phyloP scores from a whole-genome alignment of 2,797 vertebrate genomes.

The Sebastes alutus region DNA sequence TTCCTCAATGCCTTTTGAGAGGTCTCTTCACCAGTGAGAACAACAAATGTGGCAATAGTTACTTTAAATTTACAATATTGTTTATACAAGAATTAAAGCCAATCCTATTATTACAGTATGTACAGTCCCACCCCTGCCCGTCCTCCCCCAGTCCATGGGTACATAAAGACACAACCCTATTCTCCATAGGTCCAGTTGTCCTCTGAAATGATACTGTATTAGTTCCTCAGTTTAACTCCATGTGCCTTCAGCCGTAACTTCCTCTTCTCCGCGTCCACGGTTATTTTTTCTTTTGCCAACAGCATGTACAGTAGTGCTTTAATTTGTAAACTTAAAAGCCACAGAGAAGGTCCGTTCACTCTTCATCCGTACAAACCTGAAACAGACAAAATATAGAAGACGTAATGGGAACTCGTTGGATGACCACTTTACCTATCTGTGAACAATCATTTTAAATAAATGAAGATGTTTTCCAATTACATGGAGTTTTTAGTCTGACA shows the following conservation, averaged over 20 bases:
- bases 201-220: constrained; percentile 72
- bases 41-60: constrained; percentile 79
- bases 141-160: constrained; percentile 53
- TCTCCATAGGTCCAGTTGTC: constrained; percentile 67
- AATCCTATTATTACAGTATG: constrained; percentile 85
- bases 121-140: constrained; percentile 73
- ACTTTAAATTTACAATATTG: constrained; percentile 86
- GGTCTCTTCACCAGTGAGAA: constrained; percentile 71
- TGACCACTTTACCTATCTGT: neutral
- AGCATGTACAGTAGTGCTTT: constrained; percentile 94
- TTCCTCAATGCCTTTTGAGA: constrained; percentile 73
- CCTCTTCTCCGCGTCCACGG: constrained; percentile 53
- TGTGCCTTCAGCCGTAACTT: constrained; percentile 72
- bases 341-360: constrained; percentile 83
- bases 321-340: constrained; percentile 79
- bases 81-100: constrained; percentile 85
- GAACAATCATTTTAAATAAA: neutral
- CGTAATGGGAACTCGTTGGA: neutral
- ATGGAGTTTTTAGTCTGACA: neutral
- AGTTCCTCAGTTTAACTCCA: constrained; percentile 80
- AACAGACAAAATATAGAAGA: constrained; percentile 10
- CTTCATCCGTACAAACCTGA: constrained; percentile 99
- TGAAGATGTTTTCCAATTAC: neutral
- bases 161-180: constrained; percentile 63
- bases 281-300: constrained; percentile 80